Evolutionary conservation across 2,797 vertebrate genomes (phyloP), one percentile per base, ranked within the genome.

Genomic region (Hoplostethus atlanticus): DNA sequence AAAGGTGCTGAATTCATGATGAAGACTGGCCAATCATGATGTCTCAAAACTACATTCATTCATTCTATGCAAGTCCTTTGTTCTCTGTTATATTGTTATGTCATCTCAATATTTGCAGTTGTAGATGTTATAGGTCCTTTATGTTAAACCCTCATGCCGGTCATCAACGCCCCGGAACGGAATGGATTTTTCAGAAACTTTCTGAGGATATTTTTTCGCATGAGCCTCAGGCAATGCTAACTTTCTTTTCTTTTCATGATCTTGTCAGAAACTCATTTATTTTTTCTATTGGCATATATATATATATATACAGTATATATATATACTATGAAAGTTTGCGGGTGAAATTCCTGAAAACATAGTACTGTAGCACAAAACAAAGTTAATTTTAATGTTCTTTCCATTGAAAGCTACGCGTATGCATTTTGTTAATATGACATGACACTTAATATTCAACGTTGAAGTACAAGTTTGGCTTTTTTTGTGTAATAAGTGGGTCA

Each of bases 41-140:
- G 89, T 93, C 90, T 87, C 85, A 83, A 85, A 93, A 75, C 64
- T 84, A 80, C 85, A 84, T 94, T 80, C 83, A 93, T 94, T 87
- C 93, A 94, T 94, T 94, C 94, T 95, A 94, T 95, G 94, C 94
- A 94, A 94, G 81, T 89, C 84, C 64, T 93, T 75, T 87, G 84
- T 93, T 90, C 61, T 79, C 71, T 66, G 42, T 84, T 75, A 57
- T 81, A 63, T 68, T 84, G 63, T 78, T 81, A 68, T 42, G 42
- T 79, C 75, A 77, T 82, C 61, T 68, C 61, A 77, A 71, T 79
- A 56, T 73, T 84, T 86, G 59, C 63, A 47, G 44, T 67, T 73
- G 58, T 84, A 79, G 68, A 65, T 81, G 73, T 68, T 71, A 68
- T 28, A 28, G 28, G 54, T 44, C 78, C 53, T 84, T 87, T 81